Evolutionary conservation across 1,140 invertebrate genomes (phyloP), one percentile per base, ranked within the genome.

Genomic region (Caerostris extrusa): DNA sequence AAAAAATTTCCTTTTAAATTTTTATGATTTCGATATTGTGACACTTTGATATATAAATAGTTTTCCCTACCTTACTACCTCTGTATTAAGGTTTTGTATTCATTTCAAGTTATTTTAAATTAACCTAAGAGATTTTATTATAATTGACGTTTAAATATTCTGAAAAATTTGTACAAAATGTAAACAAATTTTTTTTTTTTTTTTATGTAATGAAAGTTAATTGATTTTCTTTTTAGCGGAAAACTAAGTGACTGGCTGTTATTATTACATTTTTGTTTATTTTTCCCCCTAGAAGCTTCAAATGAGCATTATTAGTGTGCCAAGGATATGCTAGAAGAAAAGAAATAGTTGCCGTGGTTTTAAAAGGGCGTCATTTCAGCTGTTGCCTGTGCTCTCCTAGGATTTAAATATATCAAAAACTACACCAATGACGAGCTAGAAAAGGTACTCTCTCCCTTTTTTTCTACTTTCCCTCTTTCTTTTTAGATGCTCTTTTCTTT

Each of bases 341-440:
- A 61, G n/a, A 34, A 57, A 57, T 19, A n/a, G 17, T n/a, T 85
- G 82, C 17, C 6, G 17, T 58, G 56, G 19, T 50, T 60, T 60
- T 57, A 34, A 64, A 87, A 87, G 19, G 85, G 60, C 85, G 60
- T 87, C 85, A 87, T 87, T 87, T 87, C 85, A 87, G 56, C 56
- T 87, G 85, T 60, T 61, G 82, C 82, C n/a, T 50, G 56, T 58
- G 57, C 19, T 85, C 82, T 85, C 55, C 17, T 53, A 53, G 58
- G 85, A 60, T 87, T 87, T 87, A 87, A 87, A 87, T 87, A 87
- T 87, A 87, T 87, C 85, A 87, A 60, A 17, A n/a, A 50, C 34
- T n/a, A 87, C 57, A 87, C 57, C 85, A 87, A 87, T 61, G 60
- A 64, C 85, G 10, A 50, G 34, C 34, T 57, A 61, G 85, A 34